A percentile compares a stretch with the other conserved stretches of the same genome.
Conservation (phyloP, 2,888 invertebrate genomes). For the Lasioglossum morio region DNA sequence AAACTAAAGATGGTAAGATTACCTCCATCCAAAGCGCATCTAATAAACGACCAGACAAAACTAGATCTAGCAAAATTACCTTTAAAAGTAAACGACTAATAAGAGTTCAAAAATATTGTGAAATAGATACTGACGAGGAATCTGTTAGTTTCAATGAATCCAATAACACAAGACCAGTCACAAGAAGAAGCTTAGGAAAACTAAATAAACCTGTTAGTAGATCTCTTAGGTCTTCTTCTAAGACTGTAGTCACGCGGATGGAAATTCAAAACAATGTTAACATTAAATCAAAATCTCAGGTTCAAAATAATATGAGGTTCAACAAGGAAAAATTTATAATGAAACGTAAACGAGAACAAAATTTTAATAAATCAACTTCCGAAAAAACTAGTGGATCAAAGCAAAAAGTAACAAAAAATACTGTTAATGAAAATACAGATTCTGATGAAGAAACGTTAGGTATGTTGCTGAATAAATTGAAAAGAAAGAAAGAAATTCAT, state of each 20-base stretch:
- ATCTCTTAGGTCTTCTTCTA: constrained; percentile 77
- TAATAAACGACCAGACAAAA: constrained; percentile 63
- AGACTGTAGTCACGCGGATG: constrained; percentile 67
- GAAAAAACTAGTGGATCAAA: constrained; percentile 52
- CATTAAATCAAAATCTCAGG: constrained; percentile 61
- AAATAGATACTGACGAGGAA: constrained; percentile 80
- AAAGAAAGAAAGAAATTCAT: constrained; percentile 56
- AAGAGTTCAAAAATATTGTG: constrained; percentile 78
- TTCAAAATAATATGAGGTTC: constrained; percentile 70
- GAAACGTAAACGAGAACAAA: constrained; percentile 66
- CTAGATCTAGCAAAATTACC: constrained; percentile 64
- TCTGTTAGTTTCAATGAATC: constrained; percentile 78
- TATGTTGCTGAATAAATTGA: constrained; percentile 85
- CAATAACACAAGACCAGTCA: constrained; percentile 74
- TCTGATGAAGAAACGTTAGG: constrained; percentile 89
- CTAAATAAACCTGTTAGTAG: constrained; percentile 70
- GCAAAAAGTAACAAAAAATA: constrained; percentile 67
- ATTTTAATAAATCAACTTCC: constrained; percentile 49
- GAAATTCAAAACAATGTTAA: constrained; percentile 59
- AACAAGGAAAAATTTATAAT: constrained; percentile 67
- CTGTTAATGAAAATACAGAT: constrained; percentile 83
- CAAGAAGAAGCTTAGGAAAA: constrained; percentile 73
- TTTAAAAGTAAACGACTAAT: constrained; percentile 76
- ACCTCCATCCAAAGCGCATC: constrained; percentile 22
- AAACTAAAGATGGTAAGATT: constrained; percentile 62